A percentile compares a stretch with the other conserved stretches of the same genome.
Conservation (phyloP, 2,888 invertebrate genomes). For the Melieria crassipennis region DNA sequence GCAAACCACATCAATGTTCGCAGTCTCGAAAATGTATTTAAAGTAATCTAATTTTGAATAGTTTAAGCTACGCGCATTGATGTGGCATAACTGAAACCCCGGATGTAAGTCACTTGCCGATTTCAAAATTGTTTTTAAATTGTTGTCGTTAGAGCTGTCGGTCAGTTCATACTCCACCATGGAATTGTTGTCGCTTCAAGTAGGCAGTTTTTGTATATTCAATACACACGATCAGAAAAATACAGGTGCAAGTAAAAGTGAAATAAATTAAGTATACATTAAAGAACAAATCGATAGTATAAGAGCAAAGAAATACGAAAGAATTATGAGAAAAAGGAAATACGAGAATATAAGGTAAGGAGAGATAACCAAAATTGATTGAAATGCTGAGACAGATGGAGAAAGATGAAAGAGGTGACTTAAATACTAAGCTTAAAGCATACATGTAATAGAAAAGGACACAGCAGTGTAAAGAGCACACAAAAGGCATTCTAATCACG, state of each 20-base stretch:
- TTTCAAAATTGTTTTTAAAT: background rate
- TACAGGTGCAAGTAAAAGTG: background rate
- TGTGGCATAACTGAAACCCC: slow-evolving; percentile 1
- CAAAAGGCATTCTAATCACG: too few species aligned
- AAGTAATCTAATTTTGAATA: background rate
- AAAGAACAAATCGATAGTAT: background rate
- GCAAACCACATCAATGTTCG: background rate
- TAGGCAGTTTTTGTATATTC: background rate
- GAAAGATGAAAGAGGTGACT: too few species aligned
- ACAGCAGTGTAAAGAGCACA: background rate
- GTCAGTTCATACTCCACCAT: background rate
- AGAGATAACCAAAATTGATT: background rate
- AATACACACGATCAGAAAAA: background rate
- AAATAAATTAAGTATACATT: background rate
- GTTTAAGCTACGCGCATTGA: background rate
- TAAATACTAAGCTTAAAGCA: background rate
- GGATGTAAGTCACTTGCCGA: slow-evolving; percentile 4
- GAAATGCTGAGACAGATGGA: background rate
- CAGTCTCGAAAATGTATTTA: background rate
- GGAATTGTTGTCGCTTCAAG: background rate
- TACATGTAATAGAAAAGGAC: background rate
- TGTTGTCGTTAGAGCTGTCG: background rate
- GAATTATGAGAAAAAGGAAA: too few species aligned
- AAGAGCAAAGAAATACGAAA: background rate
- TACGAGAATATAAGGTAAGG: too few species aligned